These are phyloP conservation scores for Catostylus mosaicus DNA, from an alignment of 30 jellyfish, hydroid and myxozoan genomes.

Conservation along the genomic window DNA sequence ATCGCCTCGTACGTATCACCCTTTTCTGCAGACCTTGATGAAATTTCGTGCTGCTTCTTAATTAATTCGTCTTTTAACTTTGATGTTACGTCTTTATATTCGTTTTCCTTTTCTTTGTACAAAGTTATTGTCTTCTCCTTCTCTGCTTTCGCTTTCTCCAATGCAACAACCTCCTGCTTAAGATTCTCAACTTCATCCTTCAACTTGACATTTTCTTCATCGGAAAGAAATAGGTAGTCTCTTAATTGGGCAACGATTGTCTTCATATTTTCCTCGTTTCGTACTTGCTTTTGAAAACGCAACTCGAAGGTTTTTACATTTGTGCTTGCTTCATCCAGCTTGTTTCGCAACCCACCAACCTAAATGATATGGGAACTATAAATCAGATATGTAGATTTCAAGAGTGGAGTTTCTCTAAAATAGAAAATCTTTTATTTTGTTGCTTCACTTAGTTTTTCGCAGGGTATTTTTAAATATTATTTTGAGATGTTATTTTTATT, in stretches of 20 bases:
- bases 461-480: no score
- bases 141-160: conserved; percentile 5
- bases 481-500: no score
- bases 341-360: conserved; percentile 23
- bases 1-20: background rate
- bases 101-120: background rate
- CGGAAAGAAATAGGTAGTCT: conserved; percentile 14
- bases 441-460: no score
- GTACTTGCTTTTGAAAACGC: conserved; percentile 24
- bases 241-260: conserved; percentile 2
- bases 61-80: background rate
- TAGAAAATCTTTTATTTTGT: no score
- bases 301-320: conserved; percentile 8
- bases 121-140: background rate
- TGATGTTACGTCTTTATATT: background rate
- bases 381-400: no score
- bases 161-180: background rate
- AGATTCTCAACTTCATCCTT: conserved; percentile 3
- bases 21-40: background rate
- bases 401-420: no score
- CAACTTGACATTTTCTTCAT: conserved; percentile 23
- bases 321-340: conserved; percentile 31
- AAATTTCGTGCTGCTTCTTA: background rate
- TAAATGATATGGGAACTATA: no score
- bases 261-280: conserved; percentile 22